Percentiles rank a stretch among this genome's conserved stretches.
These are phyloP conservation scores for Beaufortia kweichowensis DNA, from an alignment of 2,113 vertebrate genomes.

Conservation along the genomic window DNA sequence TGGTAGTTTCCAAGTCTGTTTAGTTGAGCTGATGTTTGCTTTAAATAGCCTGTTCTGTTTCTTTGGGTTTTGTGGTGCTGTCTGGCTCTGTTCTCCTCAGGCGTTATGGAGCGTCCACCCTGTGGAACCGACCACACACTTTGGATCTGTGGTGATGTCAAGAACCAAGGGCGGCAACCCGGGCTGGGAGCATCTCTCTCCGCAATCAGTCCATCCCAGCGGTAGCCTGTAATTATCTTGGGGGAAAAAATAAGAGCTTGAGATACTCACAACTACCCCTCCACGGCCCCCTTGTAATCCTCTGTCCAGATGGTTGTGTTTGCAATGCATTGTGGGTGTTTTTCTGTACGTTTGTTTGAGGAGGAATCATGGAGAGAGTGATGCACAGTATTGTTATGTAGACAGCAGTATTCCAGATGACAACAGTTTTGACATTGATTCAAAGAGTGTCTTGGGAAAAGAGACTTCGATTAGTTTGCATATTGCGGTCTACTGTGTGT, in stretches of 20 bases:
- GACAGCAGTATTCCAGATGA: slow-evolving; percentile 39
- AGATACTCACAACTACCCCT: slow-evolving; percentile 41
- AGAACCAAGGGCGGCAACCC: slow-evolving; percentile 66
- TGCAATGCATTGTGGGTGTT: slow-evolving; percentile 59
- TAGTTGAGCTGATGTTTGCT: slow-evolving; percentile 21
- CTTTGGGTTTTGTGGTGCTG: slow-evolving; percentile 39
- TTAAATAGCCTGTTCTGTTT: slow-evolving; percentile 47
- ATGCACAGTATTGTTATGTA: slow-evolving; percentile 43
- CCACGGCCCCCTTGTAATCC: slow-evolving; percentile 62
- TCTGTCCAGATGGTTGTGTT: slow-evolving; percentile 70
- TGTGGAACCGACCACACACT: slow-evolving; percentile 50
- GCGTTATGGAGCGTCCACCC: slow-evolving; percentile 49
- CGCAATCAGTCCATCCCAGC: slow-evolving; percentile 54
- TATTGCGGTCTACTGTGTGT: slow-evolving; percentile 13
- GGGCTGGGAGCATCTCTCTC: slow-evolving; percentile 63
- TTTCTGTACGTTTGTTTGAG: slow-evolving; percentile 58
- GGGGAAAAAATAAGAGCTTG: slow-evolving; percentile 35
- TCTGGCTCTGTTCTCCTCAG: slow-evolving; percentile 37
- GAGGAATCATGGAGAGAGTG: slow-evolving; percentile 56
- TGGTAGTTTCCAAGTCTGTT: slow-evolving; percentile 32
- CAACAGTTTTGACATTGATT: slow-evolving; percentile 25
- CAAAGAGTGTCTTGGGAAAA: not conserved
- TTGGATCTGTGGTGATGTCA: slow-evolving; percentile 61
- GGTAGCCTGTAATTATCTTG: slow-evolving; percentile 73
- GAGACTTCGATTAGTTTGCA: no score